Evolutionary conservation across 2,797 vertebrate species (phyloP), one percentile per base, ranked within the genome.

Genomic region (Phataginus tricuspis): DNA sequence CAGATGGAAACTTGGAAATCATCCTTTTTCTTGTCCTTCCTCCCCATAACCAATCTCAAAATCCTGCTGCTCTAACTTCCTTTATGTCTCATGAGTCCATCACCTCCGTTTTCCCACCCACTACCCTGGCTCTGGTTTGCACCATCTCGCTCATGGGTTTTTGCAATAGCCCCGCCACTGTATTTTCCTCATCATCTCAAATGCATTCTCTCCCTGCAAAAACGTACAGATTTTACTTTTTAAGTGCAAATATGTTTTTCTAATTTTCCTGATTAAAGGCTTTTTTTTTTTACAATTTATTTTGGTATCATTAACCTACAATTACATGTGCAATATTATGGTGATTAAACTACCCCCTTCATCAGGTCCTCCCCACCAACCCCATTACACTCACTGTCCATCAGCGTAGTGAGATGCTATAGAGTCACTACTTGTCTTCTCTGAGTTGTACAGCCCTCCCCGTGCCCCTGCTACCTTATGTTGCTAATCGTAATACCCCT

Each of bases 261-360:
- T 59, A 55, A 37, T 89, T 95, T 94, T 25, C 12, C n/a, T 91
- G 57, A 86, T 92, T n/a, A n/a, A n/a, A n/a, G n/a, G n/a, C n/a
- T n/a, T n/a, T n/a, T n/a, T n/a, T n/a, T n/a, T n/a, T n/a, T n/a
- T n/a, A n/a, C n/a, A n/a, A n/a, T n/a, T n/a, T n/a, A n/a, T n/a
- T n/a, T n/a, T n/a, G n/a, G n/a, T n/a, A n/a, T n/a, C n/a, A n/a
- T n/a, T n/a, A n/a, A n/a, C n/a, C n/a, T n/a, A n/a, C n/a, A n/a
- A n/a, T n/a, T n/a, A n/a, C n/a, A n/a, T n/a, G n/a, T n/a, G n/a
- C n/a, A n/a, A n/a, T n/a, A n/a, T n/a, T n/a, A n/a, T n/a, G n/a
- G n/a, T n/a, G n/a, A n/a, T n/a, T n/a, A n/a, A n/a, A n/a, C n/a
- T n/a, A n/a, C n/a, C n/a, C n/a, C n/a, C n/a, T n/a, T n/a, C n/a